Percentiles rank a stretch among this genome's conserved stretches.
phyloP scores from a whole-genome alignment of 1,140 invertebrate genomes.

The Chymomyza costata region DNA sequence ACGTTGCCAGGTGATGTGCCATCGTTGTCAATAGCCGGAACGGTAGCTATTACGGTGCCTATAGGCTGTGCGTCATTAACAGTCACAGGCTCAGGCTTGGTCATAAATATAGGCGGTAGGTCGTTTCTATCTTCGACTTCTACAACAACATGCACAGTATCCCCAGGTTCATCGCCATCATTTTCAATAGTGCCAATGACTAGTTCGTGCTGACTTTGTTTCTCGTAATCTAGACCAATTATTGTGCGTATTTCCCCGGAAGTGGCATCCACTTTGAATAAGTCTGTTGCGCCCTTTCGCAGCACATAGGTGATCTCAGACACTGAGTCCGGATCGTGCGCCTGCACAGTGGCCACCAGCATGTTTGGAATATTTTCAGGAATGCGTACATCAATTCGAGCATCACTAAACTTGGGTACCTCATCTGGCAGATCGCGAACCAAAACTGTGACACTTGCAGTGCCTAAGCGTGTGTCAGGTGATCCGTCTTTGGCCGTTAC shows the following conservation, averaged over 20 bases:
- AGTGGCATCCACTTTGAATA: conserved; percentile 88
- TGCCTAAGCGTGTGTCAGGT: conserved; percentile 88
- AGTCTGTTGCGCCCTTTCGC: conserved; percentile 84
- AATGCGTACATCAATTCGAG: conserved; percentile 84
- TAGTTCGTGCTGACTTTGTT: conserved; percentile 83
- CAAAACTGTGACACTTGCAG: conserved; percentile 88
- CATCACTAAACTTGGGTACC: conserved; percentile 85
- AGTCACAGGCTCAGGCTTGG: conserved; percentile 86
- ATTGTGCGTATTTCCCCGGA: conserved; percentile 86
- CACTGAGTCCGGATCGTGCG: conserved; percentile 84
- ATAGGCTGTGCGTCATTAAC: conserved; percentile 88
- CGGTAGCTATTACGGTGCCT: conserved; percentile 85
- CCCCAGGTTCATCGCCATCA: conserved; percentile 80
- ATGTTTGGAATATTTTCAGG: conserved; percentile 89
- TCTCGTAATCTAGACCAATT: conserved; percentile 87
- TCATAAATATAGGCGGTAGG: conserved; percentile 89
- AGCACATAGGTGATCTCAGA: conserved; percentile 90
- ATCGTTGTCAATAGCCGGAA: conserved; percentile 87
- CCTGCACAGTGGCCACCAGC: conserved; percentile 84
- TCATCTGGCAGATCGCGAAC: conserved; percentile 88
- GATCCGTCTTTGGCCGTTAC: conserved; percentile 93
- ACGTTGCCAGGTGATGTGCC: conserved; percentile 88
- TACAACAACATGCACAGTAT: conserved; percentile 85
- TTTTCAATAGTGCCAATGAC: conserved; percentile 90
- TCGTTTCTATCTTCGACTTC: conserved; percentile 90